These are phyloP conservation scores for Hemicentrotus pulcherrimus DNA, from an alignment of 35 echinoderm and acorn worm genomes.

Conservation along the genomic window DNA sequence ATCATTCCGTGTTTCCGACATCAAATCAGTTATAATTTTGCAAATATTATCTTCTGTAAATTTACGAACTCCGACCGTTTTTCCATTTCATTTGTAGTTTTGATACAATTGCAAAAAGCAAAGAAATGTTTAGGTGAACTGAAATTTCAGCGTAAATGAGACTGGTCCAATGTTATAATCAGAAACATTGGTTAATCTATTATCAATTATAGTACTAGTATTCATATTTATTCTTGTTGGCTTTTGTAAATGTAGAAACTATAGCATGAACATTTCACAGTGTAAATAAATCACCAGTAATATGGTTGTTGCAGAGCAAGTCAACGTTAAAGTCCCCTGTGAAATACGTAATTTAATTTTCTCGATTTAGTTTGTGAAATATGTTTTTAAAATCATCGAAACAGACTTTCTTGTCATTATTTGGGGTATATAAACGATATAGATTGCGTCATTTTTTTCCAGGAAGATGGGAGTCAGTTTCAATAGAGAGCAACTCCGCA, in stretches of 20 bases:
- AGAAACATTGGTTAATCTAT: no score
- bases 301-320: not conserved
- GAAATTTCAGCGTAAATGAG: no score
- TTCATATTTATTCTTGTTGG: not conserved
- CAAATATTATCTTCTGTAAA: no score
- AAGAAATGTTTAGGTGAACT: no score
- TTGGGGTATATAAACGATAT: not conserved
- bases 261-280: not conserved
- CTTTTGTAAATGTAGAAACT: not conserved
- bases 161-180: no score
- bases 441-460: not conserved
- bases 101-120: no score
- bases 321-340: not conserved
- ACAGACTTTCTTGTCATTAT: conserved; percentile 1
- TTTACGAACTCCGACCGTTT: no score
- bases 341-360: not conserved
- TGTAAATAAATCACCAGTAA: not conserved
- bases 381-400: not conserved
- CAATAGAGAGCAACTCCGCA: conserved; percentile 9
- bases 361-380: not conserved
- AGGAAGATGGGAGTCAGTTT: not conserved
- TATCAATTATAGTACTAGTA: not conserved
- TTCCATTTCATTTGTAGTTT: no score
- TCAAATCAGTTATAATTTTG: no score
- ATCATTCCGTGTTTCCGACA: no score